Evolutionary conservation across 2,113 vertebrate genomes (phyloP).

Genomic region (Corythaeola cristata): DNA sequence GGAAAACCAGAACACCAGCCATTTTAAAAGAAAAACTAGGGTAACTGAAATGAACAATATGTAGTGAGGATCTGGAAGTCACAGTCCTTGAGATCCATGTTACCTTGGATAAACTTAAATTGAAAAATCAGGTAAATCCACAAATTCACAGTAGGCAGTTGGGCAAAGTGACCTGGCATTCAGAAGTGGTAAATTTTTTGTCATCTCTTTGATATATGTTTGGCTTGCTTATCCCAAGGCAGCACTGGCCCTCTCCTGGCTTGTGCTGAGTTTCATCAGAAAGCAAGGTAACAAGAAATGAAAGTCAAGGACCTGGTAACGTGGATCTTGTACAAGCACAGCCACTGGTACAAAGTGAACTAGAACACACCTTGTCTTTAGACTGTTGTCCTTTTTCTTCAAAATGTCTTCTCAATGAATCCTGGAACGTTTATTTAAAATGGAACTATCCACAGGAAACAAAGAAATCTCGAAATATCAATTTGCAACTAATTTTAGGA

Average conservation of each 20-base stretch:
- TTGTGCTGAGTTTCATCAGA: not conserved
- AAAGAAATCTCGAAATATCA: not conserved
- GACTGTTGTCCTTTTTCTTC: not conserved
- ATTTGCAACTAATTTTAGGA: not conserved
- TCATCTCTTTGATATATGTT: rapidly evolving
- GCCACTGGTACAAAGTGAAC: not conserved
- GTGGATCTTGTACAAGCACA: not conserved
- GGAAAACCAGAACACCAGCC: not conserved
- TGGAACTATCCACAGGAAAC: not conserved
- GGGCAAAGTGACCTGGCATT: not conserved
- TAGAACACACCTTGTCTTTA: not conserved
- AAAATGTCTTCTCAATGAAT: not conserved
- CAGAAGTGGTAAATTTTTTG: not conserved
- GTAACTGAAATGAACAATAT: not conserved
- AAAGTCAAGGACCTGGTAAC: not conserved
- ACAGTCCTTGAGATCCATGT: not conserved
- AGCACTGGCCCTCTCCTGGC: not conserved
- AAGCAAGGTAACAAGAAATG: not conserved
- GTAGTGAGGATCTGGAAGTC: not conserved
- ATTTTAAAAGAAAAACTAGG: not conserved
- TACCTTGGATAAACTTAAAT: not conserved
- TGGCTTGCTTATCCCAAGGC: not conserved
- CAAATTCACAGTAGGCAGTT: not conserved
- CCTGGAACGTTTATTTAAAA: not conserved
- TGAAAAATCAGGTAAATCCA: not conserved